Conservation (phyloP, 2,797 vertebrate species). For the Acrossocheilus wenchowensis region DNA sequence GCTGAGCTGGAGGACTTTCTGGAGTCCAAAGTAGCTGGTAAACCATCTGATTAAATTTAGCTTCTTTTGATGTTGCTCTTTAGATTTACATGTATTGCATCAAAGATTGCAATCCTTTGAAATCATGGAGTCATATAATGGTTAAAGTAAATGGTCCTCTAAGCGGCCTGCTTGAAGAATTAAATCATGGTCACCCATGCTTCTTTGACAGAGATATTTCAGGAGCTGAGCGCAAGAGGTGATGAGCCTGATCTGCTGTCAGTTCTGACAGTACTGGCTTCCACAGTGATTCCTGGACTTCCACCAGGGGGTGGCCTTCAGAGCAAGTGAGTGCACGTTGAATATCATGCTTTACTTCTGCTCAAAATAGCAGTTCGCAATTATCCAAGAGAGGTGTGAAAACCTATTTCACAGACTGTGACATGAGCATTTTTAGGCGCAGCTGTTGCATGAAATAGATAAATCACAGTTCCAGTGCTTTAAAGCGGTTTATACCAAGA, state of each 20-base stretch:
- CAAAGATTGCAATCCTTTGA: neutral
- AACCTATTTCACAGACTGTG: neutral
- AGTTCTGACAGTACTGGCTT: slow-evolving; percentile 80
- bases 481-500: neutral
- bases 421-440: neutral
- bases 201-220: slow-evolving; percentile 74
- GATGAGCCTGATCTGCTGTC: slow-evolving; percentile 80
- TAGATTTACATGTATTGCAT: neutral
- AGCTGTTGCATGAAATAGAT: neutral
- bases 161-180: neutral
- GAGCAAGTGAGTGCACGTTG: slow-evolving; percentile 77
- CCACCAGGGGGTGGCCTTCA: slow-evolving; percentile 86
- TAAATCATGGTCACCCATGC: neutral
- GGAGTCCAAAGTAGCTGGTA: slow-evolving; percentile 83
- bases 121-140: neutral
- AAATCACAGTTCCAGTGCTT: neutral
- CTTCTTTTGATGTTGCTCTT: neutral
- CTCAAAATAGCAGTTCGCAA: neutral
- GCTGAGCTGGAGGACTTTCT: slow-evolving; percentile 79
- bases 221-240: slow-evolving; percentile 74
- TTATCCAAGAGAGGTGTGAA: neutral
- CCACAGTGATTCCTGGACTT: slow-evolving; percentile 78
- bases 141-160: neutral
- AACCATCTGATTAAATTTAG: neutral
- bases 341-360: neutral